phyloP scores from a whole-genome alignment of 2,797 vertebrate genomes.

The Threskiornis aethiopicus region DNA sequence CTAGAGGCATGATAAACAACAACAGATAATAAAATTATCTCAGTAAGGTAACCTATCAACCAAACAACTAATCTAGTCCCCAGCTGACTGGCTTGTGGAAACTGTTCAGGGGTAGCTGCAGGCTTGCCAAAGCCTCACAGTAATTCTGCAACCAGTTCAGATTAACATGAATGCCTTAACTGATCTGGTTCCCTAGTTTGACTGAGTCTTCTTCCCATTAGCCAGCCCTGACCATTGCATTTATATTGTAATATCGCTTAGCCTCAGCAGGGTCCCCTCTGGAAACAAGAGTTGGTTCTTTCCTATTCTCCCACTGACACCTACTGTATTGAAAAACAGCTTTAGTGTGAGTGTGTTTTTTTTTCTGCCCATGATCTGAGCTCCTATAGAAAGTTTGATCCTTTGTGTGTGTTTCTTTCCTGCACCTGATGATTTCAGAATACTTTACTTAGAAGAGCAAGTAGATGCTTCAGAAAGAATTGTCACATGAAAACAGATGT shows the following conservation, averaged over 20 bases:
- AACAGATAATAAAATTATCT: background rate
- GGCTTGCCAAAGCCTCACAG: background rate
- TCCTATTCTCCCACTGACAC: background rate
- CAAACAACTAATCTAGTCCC: background rate
- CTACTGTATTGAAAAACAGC: background rate
- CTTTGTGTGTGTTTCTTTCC: background rate
- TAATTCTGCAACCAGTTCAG: background rate
- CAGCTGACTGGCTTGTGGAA: background rate
- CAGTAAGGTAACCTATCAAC: background rate
- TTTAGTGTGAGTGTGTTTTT: background rate
- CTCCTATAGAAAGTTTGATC: background rate
- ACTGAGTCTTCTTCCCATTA: background rate
- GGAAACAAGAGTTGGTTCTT: background rate
- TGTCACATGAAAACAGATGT: background rate
- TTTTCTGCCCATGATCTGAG: background rate
- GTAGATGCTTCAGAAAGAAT: background rate
- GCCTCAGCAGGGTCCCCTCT: background rate
- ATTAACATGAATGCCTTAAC: background rate
- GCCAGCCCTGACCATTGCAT: background rate
- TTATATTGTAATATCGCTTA: rapidly evolving
- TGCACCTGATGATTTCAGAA: background rate
- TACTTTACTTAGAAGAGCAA: background rate
- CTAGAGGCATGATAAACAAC: background rate
- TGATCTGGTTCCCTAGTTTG: background rate
- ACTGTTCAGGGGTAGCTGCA: background rate